A percentile compares a stretch with the other conserved stretches of the same genome.
phyloP scores from a whole-genome alignment of 2,888 invertebrate species.

The Sinhomidia bicolor region DNA sequence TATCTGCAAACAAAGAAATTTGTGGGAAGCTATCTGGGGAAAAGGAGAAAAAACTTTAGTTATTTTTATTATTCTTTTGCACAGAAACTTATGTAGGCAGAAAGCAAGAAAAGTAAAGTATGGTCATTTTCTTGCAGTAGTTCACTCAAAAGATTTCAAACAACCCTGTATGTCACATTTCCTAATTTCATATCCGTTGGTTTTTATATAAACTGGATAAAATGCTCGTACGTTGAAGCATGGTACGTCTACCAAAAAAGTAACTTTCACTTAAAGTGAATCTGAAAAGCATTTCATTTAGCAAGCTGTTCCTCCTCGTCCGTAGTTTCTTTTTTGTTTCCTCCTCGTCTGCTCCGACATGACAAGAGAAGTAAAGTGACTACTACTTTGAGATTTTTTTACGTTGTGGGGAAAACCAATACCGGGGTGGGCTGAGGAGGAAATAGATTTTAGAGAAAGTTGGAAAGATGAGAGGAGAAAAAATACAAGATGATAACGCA shows the following conservation, averaged over 20 bases:
- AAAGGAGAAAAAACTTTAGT: no score
- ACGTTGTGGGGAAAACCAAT: neutral
- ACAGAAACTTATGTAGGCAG: no score
- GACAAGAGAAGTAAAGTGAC: conserved; percentile 16
- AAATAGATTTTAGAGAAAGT: neutral
- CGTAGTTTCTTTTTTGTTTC: neutral
- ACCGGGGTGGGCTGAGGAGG: neutral
- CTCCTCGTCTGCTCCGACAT: neutral
- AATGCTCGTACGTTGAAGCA: neutral
- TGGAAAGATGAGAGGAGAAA: neutral
- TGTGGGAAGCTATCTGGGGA: no score
- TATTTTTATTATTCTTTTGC: no score
- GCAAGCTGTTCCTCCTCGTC: neutral
- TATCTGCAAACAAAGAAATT: no score
- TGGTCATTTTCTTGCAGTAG: no score
- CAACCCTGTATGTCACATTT: no score
- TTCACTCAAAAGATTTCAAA: no score
- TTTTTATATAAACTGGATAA: neutral
- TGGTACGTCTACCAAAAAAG: neutral
- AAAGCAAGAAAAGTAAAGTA: no score
- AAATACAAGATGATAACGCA: neutral
- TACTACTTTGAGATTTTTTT: neutral
- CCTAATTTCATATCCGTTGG: no score
- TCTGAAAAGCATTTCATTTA: conserved; percentile 35
- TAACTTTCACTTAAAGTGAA: conserved; percentile 5